Conservation (phyloP, 37 sponge, comb jelly and placozoan species). For the Cliona cf. orientalis region DNA sequence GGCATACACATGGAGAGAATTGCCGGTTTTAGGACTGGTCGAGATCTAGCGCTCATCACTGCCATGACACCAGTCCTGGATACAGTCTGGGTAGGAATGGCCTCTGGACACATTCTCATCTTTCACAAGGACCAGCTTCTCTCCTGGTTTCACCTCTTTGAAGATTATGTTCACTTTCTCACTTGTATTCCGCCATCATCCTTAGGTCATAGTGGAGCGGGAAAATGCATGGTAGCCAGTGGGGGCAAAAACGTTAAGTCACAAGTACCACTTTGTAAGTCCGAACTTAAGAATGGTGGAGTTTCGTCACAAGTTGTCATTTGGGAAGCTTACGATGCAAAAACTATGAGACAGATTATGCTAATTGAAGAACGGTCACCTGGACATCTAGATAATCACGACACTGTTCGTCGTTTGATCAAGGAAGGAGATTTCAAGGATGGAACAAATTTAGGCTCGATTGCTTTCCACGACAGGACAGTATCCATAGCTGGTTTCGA, state of each 20-base stretch:
- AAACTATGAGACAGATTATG: constrained; percentile 59
- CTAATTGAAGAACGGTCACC: constrained; percentile 28
- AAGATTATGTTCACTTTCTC: constrained; percentile 65
- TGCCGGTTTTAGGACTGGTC: background rate
- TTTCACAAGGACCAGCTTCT: constrained; percentile 47
- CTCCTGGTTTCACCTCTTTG: constrained; percentile 47
- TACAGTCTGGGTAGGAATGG: constrained; percentile 80
- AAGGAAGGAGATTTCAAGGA: constrained; percentile 35
- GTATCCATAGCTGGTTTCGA: too few species aligned
- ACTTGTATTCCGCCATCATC: constrained; percentile 1
- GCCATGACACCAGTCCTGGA: constrained; percentile 68
- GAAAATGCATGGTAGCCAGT: constrained; percentile 69
- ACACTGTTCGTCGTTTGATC: constrained; percentile 19
- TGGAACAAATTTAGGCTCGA: constrained; percentile 1
- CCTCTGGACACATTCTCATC: constrained; percentile 76
- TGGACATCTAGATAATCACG: constrained; percentile 26
- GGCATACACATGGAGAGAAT: background rate
- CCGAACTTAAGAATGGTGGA: background rate
- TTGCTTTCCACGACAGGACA: too few species aligned
- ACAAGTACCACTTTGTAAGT: background rate
- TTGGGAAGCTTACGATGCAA: constrained; percentile 69
- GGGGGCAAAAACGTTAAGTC: constrained; percentile 55
- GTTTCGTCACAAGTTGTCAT: background rate
- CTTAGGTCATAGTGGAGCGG: constrained; percentile 51
- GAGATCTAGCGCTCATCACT: constrained; percentile 48